phyloP scores from a whole-genome alignment of 2,113 vertebrate genomes.

The Passer domesticus region DNA sequence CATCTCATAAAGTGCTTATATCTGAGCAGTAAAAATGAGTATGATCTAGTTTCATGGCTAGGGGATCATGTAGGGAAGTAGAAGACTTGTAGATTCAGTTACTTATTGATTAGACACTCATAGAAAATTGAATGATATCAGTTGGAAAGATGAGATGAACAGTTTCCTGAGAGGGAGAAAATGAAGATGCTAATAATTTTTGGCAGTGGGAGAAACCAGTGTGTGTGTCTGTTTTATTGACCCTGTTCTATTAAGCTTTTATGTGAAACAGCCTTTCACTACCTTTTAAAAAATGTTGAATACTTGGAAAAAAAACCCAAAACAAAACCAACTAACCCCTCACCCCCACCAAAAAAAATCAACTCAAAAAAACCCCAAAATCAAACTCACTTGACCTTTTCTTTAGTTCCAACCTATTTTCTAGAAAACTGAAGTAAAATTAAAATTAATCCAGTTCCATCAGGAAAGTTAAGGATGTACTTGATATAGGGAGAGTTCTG shows the following conservation, averaged over 20 bases:
- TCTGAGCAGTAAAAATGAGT: background rate
- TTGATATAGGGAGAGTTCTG: background rate
- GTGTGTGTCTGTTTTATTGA: fast-evolving
- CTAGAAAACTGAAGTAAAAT: background rate
- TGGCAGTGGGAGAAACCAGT: background rate
- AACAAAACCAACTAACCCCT: too few relatives aligned
- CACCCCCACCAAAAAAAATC: background rate
- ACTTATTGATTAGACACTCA: background rate
- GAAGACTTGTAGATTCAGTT: background rate
- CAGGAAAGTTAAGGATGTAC: background rate
- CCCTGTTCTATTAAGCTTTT: background rate
- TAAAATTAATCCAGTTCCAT: background rate
- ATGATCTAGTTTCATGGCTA: background rate
- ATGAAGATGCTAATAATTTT: background rate
- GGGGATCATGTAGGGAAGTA: background rate
- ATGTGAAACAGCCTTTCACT: background rate
- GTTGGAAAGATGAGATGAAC: background rate
- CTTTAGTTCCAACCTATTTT: background rate
- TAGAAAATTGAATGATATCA: background rate
- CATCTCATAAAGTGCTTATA: background rate
- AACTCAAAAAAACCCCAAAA: background rate
- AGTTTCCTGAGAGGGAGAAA: background rate
- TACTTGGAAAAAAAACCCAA: background rate
- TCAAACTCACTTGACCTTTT: background rate
- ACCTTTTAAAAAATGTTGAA: background rate